phyloP scores from a whole-genome alignment of 2,113 vertebrate genomes.

The Osmerus eperlanus region DNA sequence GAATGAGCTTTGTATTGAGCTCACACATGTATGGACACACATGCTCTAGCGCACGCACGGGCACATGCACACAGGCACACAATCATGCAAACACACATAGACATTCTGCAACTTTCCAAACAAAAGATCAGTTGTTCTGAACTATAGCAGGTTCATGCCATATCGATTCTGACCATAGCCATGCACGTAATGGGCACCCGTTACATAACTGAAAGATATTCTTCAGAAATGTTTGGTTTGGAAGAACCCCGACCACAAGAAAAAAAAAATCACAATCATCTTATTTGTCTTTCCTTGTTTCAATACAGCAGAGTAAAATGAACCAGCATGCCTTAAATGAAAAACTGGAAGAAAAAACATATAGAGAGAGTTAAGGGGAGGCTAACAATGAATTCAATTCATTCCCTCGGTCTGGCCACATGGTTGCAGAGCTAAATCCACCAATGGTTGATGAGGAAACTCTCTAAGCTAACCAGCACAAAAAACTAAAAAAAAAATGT shows the following conservation, averaged over 20 bases:
- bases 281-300: constrained; percentile 51
- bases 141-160: constrained; percentile 20
- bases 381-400: constrained; percentile 61
- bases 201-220: constrained; percentile 50
- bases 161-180: constrained; percentile 39
- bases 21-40: constrained; percentile 25
- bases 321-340: constrained; percentile 53
- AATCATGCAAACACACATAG: constrained; percentile 20
- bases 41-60: neutral
- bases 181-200: constrained; percentile 26
- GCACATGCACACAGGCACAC: constrained; percentile 17
- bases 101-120: constrained; percentile 16
- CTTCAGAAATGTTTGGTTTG: constrained; percentile 48
- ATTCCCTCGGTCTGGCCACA: constrained; percentile 47
- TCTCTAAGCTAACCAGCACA: constrained; percentile 5
- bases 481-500: neutral
- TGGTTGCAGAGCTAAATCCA: constrained; percentile 37
- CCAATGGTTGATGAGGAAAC: constrained; percentile 33
- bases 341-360: constrained; percentile 18
- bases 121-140: constrained; percentile 33
- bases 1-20: constrained; percentile 64
- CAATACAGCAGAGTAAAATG: constrained; percentile 47
- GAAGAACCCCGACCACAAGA: constrained; percentile 33
- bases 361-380: constrained; percentile 36
- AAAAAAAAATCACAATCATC: constrained; percentile 42